Evolutionary conservation across 2,888 invertebrate genomes (phyloP), one percentile per base, ranked within the genome.

Genomic region (Hylaea fasciaria): DNA sequence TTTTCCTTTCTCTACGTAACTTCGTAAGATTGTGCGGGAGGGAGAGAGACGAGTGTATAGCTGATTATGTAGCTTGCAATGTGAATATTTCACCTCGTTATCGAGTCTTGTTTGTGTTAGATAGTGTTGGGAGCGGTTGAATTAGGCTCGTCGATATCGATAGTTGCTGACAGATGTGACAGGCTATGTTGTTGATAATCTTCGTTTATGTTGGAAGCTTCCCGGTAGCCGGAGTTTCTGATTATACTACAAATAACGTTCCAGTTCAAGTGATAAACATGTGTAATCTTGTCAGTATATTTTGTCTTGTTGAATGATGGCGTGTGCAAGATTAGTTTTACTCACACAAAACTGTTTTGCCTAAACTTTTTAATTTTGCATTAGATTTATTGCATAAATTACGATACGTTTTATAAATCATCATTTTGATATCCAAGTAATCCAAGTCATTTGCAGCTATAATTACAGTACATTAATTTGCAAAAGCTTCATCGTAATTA

Each of bases 41-140:
- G 72, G 83, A 91, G 76, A 46, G 85, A 80, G 89, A 89, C 76
- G 69, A 78, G 64, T 73, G 73, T 78, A 82, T 68, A 78, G 74
- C 83, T 84, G 89, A 87, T 88, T 89, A 91, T 88, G 77, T 86
- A 87, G 87, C 84, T 85, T 83, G 86, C 89, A 85, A 89, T 85
- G 91, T 91, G 92, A 91, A 92, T 92, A 92, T 91, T 92, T 92
- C 91, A 91, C 91, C 92, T 92, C 91, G 92, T 92, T 92, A 92
- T 91, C 91, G 88, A 85, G 88, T 86, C 89, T 91, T 91, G 92
- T 92, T 92, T 92, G 91, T 88, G 91, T 91, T 91, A 87, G 90
- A 81, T 85, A 88, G 91, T 80, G 91, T 74, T 82, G 86, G 70
- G 77, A 70, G 48, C 77, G 76, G 80, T 79, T 71, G 78, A 79